Evolutionary conservation across 35 echinoderm and acorn worm genomes (phyloP), one percentile per base, ranked within the genome.

Genomic region (Holothuria glaberrima): DNA sequence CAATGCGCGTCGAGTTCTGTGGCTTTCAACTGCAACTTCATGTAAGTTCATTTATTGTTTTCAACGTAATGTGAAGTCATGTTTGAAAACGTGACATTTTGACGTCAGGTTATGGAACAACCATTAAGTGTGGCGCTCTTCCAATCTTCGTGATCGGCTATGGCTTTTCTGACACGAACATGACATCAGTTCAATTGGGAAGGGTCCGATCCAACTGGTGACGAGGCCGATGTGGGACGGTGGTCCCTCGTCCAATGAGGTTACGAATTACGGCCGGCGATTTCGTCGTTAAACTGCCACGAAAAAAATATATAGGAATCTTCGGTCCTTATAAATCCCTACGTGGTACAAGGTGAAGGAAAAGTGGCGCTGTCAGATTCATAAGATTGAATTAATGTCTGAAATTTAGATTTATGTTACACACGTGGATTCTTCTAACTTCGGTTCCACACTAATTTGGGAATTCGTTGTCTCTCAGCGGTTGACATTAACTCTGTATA

Each of bases 391-490:
- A 84, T 84, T 84, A 84, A 84, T 84, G 80, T 22, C 54, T 52
- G 12, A 30, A 36, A 52, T 48, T 84, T 61, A 84, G 59, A 84
- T 84, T 84, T 84, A 84, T 62, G 48, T 84, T 56, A 59, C 80
- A 84, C 80, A 84, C 80, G 80, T 84, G 80, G 80, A 33, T 27
- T 84, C 46, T 52, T 63, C 46, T 56, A 62, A 48, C 25, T 27
- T 84, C 46, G 80, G 31, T 63, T 84, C 25, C 80, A 38, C 45
- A 54, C 80, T 84, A 84, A 84, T 84, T 84, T 84, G 80, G 80
- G 80, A 84, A 63, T 84, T 84, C 54, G 48, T 48, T 30, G 59
- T 84, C 80, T 84, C 80, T 84, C 80, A 33, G 46, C 80, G 57
- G 52, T 25, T 84, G 80, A 84, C 80, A 84, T 84, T 84, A 61